Evolutionary conservation across 2,888 invertebrate species (phyloP).

Genomic region (Antitype chi): DNA sequence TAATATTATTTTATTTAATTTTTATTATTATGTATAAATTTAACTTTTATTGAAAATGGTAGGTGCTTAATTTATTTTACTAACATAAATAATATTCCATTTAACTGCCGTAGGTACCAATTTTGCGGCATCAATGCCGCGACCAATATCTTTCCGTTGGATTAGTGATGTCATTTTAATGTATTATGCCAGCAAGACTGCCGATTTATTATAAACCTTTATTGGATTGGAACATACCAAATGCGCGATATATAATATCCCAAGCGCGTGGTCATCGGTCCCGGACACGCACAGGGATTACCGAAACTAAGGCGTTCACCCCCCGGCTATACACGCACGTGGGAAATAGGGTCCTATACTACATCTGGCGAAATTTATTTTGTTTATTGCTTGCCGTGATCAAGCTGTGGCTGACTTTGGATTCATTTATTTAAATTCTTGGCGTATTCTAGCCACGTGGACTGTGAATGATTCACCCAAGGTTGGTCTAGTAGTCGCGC

Average conservation of each 20-base stretch:
- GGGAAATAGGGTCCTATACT: constrained; percentile 35
- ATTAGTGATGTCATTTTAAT: not conserved
- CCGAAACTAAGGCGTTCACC: constrained; percentile 46
- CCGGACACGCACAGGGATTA: constrained; percentile 60
- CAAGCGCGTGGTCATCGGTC: constrained; percentile 46
- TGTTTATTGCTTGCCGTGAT: not conserved
- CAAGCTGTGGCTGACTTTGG: not conserved
- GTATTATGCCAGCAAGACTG: not conserved
- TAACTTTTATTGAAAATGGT: no score
- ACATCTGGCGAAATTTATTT: constrained; percentile 12
- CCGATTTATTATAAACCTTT: constrained; percentile 30
- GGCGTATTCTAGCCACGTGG: not conserved
- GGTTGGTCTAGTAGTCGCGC: not conserved
- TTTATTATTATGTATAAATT: no score
- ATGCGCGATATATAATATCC: constrained; percentile 20
- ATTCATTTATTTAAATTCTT: not conserved
- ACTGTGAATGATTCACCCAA: no score
- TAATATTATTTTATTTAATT: no score
- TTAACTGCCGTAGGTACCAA: not conserved
- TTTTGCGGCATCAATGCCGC: not conserved
- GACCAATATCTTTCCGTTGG: not conserved
- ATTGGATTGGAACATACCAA: constrained; percentile 31
- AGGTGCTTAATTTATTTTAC: no score
- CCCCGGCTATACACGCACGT: constrained; percentile 38
- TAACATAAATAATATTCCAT: no score